These are phyloP conservation scores for Fratercula arctica DNA, from an alignment of 2,797 vertebrate genomes.

Conservation along the genomic window DNA sequence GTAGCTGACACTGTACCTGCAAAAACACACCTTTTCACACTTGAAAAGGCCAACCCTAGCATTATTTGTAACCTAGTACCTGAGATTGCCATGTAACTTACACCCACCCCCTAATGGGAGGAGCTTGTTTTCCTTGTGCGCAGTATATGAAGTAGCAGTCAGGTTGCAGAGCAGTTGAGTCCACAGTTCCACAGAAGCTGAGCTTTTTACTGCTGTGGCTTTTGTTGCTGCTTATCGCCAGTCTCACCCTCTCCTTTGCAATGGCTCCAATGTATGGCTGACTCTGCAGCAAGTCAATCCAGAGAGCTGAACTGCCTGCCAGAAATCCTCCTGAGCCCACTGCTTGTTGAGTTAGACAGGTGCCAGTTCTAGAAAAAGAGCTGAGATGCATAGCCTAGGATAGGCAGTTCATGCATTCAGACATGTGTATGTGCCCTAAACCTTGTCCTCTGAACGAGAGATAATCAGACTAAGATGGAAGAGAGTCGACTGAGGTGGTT, in stretches of 20 bases:
- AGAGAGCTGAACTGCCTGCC: neutral
- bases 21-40: neutral
- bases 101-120: accelerated
- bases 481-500: neutral
- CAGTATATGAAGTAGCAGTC: neutral
- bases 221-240: neutral
- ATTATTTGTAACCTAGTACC: neutral
- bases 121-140: neutral
- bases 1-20: neutral
- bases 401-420: neutral
- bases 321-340: neutral
- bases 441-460: neutral
- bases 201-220: neutral
- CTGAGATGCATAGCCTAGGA: neutral
- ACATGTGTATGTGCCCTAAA: accelerated
- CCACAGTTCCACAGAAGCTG: neutral
- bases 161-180: neutral
- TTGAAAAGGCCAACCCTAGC: neutral
- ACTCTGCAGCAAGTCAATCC: accelerated
- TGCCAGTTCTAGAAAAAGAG: neutral
- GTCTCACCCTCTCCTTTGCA: neutral
- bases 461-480: neutral
- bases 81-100: neutral
- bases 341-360: neutral
- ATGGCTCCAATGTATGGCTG: neutral